phyloP scores from a whole-genome alignment of 2,113 vertebrate genomes.

The Tricholaema leucomelas region DNA sequence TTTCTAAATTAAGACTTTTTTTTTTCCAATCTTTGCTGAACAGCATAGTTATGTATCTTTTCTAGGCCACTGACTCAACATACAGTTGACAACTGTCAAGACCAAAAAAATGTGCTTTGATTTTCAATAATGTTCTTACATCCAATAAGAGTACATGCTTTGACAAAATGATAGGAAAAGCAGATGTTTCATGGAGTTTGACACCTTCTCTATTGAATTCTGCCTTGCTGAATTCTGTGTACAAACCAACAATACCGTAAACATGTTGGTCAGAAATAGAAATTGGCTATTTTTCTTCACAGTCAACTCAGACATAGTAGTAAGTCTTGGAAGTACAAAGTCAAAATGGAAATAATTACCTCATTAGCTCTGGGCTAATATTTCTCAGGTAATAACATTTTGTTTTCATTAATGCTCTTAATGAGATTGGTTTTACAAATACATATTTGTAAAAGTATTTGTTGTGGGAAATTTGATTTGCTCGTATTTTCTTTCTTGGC shows the following conservation, averaged over 20 bases:
- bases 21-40: neutral
- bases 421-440: neutral
- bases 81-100: neutral
- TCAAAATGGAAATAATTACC: neutral
- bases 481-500: neutral
- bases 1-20: neutral
- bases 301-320: neutral
- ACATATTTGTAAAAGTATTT: neutral
- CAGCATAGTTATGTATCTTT: neutral
- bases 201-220: neutral
- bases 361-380: neutral
- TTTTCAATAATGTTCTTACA: neutral
- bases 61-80: neutral
- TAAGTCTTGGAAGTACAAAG: neutral
- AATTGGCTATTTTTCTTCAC: neutral
- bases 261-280: neutral
- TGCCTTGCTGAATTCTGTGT: neutral
- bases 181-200: neutral
- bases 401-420: neutral
- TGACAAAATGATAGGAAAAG: neutral
- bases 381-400: neutral
- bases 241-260: neutral
- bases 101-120: neutral
- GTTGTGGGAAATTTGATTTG: neutral
- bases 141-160: neutral